Evolutionary conservation across 2,797 vertebrate species (phyloP), one percentile per base, ranked within the genome.

Genomic region (Mallotus villosus): DNA sequence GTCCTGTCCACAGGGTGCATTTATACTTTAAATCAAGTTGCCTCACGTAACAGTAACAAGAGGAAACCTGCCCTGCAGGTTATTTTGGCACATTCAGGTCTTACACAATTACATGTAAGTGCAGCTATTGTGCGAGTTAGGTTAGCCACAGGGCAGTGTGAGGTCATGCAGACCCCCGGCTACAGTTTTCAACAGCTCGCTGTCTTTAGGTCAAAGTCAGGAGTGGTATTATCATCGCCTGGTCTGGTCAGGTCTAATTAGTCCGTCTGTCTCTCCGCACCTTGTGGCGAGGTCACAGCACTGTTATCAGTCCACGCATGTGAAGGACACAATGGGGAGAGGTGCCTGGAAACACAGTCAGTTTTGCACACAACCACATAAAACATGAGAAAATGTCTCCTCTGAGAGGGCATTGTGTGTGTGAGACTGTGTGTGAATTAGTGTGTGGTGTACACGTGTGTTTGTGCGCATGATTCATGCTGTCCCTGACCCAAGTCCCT

Each of bases 231-330:
- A 25, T n/a, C 17, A 46, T 9, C 8, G 17, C 17, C 21, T 55
- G 65, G 17, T 29, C 51, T 29, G 51, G 65, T 67, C 65, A 53
- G 41, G 49, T 67, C 65, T 14, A 51, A 53, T 67, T 67, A 24
- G 16, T n/a, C 51, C 49, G 11, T 65, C 63, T 16, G 37, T 4
- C 63, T 16, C 5, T 16, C 11, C 41, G 21, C 49, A 53, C 49
- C 46, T 67, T 16, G 1, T 27, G 63, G n/a, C 63, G 22, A 64
- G 34, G 34, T 46, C 32, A 41, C 63, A 9, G 12, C n/a, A n/a
- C 4, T 7, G 21, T 34, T 37, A n/a, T 21, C n/a, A 37, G 29
- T 34, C 34, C 32, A 11, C 19, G 5, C 63, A 21, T n/a, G 34
- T n/a, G 21, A 9, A 64, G n/a, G 12, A 37, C 51, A 55, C 6